These are phyloP conservation scores for Pseudomyrmex dendroicus DNA, from an alignment of 1,140 invertebrate genomes.

Conservation along the genomic window DNA sequence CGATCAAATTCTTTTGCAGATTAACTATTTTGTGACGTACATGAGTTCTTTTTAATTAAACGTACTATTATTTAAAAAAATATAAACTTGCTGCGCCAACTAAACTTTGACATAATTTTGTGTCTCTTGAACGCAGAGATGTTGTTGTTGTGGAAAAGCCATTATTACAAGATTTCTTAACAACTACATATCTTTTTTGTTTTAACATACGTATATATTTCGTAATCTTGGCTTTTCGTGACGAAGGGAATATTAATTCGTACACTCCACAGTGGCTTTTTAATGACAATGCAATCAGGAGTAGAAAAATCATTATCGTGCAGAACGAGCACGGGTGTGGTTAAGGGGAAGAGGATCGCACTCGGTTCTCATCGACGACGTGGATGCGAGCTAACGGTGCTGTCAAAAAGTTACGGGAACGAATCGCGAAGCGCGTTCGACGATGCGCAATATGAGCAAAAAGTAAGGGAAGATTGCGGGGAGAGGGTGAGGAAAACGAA, in stretches of 20 bases:
- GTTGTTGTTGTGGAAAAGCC: conserved; percentile 20
- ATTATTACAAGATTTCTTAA: conserved; percentile 16
- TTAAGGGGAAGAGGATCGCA: conserved; percentile 1
- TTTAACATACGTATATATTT: background rate
- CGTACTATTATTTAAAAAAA: background rate
- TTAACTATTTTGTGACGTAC: no score
- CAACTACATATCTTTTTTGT: background rate
- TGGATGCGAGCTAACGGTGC: conserved; percentile 31
- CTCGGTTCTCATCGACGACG: background rate
- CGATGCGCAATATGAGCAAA: conserved; percentile 6
- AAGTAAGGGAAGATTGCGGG: background rate
- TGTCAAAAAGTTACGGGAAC: conserved; percentile 36
- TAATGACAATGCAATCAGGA: conserved; percentile 24
- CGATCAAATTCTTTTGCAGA: background rate
- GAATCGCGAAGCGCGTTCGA: conserved; percentile 16
- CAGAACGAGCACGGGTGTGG: conserved; percentile 11
- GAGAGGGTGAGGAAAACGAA: conserved; percentile 15
- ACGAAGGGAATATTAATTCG: background rate
- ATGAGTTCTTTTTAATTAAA: no score
- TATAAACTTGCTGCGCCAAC: background rate
- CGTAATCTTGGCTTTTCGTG: conserved; percentile 20
- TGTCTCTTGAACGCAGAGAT: conserved; percentile 9
- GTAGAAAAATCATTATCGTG: conserved; percentile 26
- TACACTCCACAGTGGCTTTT: background rate
- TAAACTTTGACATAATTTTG: background rate